Evolutionary conservation across 2,113 vertebrate species (phyloP).

Genomic region (Pardalotus punctatus): DNA sequence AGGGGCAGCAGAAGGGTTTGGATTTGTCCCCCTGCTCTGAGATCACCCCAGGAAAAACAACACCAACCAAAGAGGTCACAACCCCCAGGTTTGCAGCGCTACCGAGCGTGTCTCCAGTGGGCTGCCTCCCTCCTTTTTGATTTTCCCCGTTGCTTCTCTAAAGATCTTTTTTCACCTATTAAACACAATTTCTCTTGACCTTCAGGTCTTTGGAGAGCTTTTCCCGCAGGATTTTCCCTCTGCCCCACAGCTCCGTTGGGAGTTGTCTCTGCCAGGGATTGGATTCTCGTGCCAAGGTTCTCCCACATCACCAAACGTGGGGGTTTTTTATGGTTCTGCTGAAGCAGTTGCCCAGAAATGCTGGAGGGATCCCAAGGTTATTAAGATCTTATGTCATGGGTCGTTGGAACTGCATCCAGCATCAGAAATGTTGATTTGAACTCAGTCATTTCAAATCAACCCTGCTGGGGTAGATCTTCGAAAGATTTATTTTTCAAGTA

Average conservation of each 20-base stretch:
- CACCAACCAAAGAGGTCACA: not conserved
- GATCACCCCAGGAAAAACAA: not conserved
- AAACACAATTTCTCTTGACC: not conserved
- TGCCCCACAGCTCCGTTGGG: not conserved
- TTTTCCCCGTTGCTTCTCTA: not conserved
- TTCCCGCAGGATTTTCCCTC: not conserved
- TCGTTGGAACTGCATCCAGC: not conserved
- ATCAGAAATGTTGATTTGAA: not conserved
- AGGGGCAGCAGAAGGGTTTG: not conserved
- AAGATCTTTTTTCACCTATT: not conserved
- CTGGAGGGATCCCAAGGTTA: not conserved
- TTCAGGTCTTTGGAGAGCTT: not conserved
- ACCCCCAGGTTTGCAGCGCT: not conserved
- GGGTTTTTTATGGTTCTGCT: not conserved
- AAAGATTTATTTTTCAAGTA: not conserved
- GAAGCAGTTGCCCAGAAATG: constrained; percentile 5
- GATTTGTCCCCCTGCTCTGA: not conserved
- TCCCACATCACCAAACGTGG: not conserved
- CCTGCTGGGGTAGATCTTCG: not conserved
- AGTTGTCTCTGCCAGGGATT: not conserved
- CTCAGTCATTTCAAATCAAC: not conserved
- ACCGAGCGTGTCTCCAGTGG: not conserved
- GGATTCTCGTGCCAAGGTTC: not conserved
- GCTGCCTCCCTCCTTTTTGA: not conserved
- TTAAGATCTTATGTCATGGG: not conserved